Conservation (phyloP, 35 echinoderm and acorn worm species). For the Ophiothrix spiculata region DNA sequence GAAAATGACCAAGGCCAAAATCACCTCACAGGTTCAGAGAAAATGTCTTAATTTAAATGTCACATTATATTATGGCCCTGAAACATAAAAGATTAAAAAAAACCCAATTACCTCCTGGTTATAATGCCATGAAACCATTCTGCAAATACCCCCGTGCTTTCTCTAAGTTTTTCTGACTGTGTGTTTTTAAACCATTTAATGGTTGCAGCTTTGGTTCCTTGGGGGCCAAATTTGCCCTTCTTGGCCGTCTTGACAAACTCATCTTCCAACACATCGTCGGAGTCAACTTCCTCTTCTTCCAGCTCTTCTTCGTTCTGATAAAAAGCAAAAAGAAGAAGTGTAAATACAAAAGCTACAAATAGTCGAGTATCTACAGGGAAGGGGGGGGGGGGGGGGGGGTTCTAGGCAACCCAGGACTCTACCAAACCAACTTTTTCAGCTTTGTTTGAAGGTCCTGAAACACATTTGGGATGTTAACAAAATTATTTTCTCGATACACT, state of each 20-base stretch:
- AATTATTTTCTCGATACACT: too few relatives aligned
- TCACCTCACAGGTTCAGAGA: not conserved
- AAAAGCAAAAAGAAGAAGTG: not conserved
- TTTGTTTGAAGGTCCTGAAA: too few relatives aligned
- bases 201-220: constrained; percentile 57
- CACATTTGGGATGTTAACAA: too few relatives aligned
- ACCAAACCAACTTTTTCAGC: too few relatives aligned
- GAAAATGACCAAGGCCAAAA: not conserved
- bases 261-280: constrained; percentile 88
- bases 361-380: too few relatives aligned
- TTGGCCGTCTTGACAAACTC: constrained; percentile 71
- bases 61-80: too few relatives aligned
- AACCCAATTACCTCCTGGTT: constrained; percentile 67
- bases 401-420: too few relatives aligned
- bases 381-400: too few relatives aligned
- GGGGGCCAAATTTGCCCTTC: constrained; percentile 38
- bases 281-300: constrained; percentile 67
- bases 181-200: constrained; percentile 90
- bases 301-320: constrained; percentile 39
- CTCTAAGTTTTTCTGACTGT: constrained; percentile 54
- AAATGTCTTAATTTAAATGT: not conserved
- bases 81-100: too few relatives aligned
- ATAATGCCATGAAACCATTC: constrained; percentile 98
- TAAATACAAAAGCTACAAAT: too few relatives aligned
- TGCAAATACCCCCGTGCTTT: constrained; percentile 49